Evolutionary conservation across 2,888 invertebrate genomes (phyloP), one percentile per base, ranked within the genome.

Genomic region (Drosophila histrio): DNA sequence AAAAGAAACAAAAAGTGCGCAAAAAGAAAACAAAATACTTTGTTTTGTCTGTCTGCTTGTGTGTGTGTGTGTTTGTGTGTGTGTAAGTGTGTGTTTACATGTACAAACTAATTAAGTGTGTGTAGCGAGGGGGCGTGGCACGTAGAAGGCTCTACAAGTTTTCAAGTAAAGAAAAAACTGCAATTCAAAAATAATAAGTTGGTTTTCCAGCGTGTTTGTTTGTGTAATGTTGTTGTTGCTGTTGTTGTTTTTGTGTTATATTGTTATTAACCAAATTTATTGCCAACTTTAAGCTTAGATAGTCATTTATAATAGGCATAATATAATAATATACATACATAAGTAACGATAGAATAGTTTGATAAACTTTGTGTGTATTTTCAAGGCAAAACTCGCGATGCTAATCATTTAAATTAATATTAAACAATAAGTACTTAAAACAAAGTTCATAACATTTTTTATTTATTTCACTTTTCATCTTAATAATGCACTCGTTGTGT

Each of bases 361-460:
- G 61, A 66, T 70, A 69, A 72, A 65, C 56, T 58, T 62, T 66
- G 61, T 66, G 67, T 43, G 32, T 41, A 19, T 58, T 50, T 53
- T 72, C 57, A 72, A 67, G 58, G 59, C 70, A 50, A 63, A 43
- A 50, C 15, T 30, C 11, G 38, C 17, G 38, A 28, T 57, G 44
- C 34, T 71, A 65, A 59, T 71, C 30, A 67, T 53, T 66, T 58
- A 58, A 73, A 78, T 60, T 68, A 69, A 21, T 79, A 85, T 85
- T 87, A 87, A 87, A 83, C 74, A 85, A 87, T 83, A 83, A 83
- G 82, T 83, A 83, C 82, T 83, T 83, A 83, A 87, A 87, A 76
- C 76, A 85, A 87, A 87, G 79, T 85, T 85, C 69, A 83, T 83
- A 83, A 87, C 86, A 87, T 79, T 84, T 54, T 57, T 24, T 57